Base-by-base conservation (phyloP, 2,113 vertebrate species). In the Physeter macrocephalus region DNA sequence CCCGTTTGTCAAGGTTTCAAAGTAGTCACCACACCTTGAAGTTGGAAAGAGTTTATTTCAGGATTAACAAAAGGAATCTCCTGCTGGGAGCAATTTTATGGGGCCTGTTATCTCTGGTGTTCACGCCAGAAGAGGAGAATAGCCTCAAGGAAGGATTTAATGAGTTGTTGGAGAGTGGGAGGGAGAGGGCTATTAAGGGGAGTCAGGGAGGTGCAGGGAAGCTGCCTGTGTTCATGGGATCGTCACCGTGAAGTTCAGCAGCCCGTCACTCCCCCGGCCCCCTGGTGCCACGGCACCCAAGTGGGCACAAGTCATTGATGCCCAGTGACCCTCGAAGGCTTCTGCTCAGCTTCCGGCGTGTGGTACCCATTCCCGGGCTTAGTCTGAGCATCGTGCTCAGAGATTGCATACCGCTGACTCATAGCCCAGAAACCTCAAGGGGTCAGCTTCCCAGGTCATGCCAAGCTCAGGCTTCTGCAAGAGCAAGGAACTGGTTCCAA, bases 21-120 rank as follows among this genome's bases (percentile, higher is more conserved):
- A 90, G 49, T 62, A 59, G 43, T n/a, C 49, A 62, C 54, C 27
- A n/a, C 5, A 39, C 74, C 80, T 69, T 93, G 71, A 95, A 67
- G 87, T 52, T 77, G 41, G 64, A 89, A 94, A 92, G 74, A 88
- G 61, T 84, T 95, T 92, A 86, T 92, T 95, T 85, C 39, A 69
- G 87, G 69, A 72, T 85, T 41, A 78, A 49, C 21, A 15, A 61
- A 94, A 96, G 92, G 36, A 66, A 86, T 77, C 59, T 89, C 85
- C 52, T 88, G 49, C 78, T 36, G 67, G 61, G 82, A 89, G 34
- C n/a, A 88, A 66, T 96, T 95, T 88, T 92, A 34, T 92, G 66
- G 54, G 67, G 41, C 5, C 80, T 75, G 41, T 92, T 86, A 91
- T 66, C 43, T 85, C 43, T 46, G 39, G 5, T 74, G 25, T 93